Evolutionary conservation across 2,888 invertebrate genomes (phyloP), one percentile per base, ranked within the genome.

Genomic region (Drosophila yooni): DNA sequence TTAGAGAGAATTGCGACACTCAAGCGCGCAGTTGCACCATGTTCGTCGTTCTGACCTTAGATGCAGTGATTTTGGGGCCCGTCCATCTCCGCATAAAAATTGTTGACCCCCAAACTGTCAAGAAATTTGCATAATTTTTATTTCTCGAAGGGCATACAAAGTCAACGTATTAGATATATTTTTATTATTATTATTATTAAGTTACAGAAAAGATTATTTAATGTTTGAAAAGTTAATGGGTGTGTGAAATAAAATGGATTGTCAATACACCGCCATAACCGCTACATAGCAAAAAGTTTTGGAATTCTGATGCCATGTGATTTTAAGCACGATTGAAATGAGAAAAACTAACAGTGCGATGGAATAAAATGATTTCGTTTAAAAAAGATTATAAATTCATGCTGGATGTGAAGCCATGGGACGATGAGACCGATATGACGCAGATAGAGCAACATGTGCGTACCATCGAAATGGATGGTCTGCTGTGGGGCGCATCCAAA

Each of bases 351-450:
- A 11, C n/a, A 40, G 5, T n/a, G n/a, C 2, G n/a, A 43, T 11
- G n/a, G 6, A n/a, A n/a, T 43, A n/a, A 11, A 43, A 11, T 43
- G 43, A n/a, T 43, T 43, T 40, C 5, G 11, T 11, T n/a, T n/a
- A 5, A n/a, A 21, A 46, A 21, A 3, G 0, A 46, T 21, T 21
- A 3, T 11, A 43, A 40, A 43, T 43, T 21, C 21, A 11, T 99
- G 82, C 94, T 99, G 57, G 99, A 99, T 93, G 98, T 99, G 18
- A 99, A 99, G 93, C 98, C 98, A 31, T 99, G 99, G 99, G 99
- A 98, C 93, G 99, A 99, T 94, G 96, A 96, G 92, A 96, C 96
- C 58, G 95, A 96, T 91, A 96, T 96, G 96, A 95, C 95, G 82
- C 95, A 95, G 92, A 95, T 99, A 96, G 99, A 99, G 92, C 94